Percentiles rank a stretch among this genome's conserved stretches.
phyloP scores from a whole-genome alignment of 2,888 invertebrate genomes.

The Crossocerus cetratus region DNA sequence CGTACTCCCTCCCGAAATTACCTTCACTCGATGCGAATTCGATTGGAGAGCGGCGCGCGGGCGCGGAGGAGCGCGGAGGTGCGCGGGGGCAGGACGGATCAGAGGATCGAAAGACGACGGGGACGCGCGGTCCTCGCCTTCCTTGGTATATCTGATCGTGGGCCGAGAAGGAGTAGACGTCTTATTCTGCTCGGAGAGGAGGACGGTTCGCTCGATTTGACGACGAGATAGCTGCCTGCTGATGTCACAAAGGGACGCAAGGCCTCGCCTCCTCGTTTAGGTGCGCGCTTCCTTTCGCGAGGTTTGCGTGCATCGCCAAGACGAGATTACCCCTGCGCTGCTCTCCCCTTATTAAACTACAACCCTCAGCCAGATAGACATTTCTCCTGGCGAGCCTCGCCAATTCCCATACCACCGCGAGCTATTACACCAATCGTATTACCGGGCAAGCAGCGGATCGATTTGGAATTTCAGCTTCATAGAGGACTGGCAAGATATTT shows the following conservation, averaged over 20 bases:
- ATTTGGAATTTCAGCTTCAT: too few species aligned
- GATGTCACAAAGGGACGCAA: conserved; percentile 51
- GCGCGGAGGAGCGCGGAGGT: too few species aligned
- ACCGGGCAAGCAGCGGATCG: too few species aligned
- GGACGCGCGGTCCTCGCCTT: conserved; percentile 8
- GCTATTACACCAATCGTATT: too few species aligned
- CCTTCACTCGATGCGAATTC: conserved; percentile 51
- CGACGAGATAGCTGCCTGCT: conserved; percentile 51
- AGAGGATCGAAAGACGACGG: conserved; percentile 45
- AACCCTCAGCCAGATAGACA: too few species aligned
- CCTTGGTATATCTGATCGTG: conserved; percentile 53
- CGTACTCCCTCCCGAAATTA: conserved; percentile 40
- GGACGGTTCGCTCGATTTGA: conserved; percentile 53
- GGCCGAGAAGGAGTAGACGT: conserved; percentile 48
- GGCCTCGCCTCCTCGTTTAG: conserved; percentile 37
- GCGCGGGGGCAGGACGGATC: conserved; percentile 31
- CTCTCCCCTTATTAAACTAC: too few species aligned
- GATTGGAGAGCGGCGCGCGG: conserved; percentile 30
- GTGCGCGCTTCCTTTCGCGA: conserved; percentile 24
- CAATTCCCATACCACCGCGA: too few species aligned
- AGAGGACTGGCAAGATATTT: conserved; percentile 29
- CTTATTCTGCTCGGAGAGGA: conserved; percentile 47
- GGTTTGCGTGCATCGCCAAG: conserved; percentile 8
- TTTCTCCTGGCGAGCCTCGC: too few species aligned
- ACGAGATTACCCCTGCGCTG: too few species aligned